Evolutionary conservation across 2,888 invertebrate species (phyloP).

Genomic region (Capitulum mitella): DNA sequence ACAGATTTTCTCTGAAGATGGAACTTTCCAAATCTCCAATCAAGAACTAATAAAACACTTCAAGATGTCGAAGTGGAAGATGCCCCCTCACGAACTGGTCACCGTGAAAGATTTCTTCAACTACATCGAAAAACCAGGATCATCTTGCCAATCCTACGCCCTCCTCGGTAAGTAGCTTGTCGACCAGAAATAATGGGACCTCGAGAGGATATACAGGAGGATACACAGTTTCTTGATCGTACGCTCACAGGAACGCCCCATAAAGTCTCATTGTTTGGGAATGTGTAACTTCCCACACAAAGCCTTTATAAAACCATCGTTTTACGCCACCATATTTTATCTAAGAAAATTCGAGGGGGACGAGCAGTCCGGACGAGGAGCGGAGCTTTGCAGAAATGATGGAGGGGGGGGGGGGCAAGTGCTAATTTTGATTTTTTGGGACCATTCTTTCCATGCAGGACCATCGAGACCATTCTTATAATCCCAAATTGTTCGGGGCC

Average conservation of each 20-base stretch:
- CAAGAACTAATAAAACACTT: constrained; percentile 11
- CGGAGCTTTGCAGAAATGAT: too few relatives aligned
- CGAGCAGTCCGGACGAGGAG: too few relatives aligned
- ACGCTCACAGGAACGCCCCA: too few relatives aligned
- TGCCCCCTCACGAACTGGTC: background rate
- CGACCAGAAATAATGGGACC: background rate
- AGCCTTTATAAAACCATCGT: background rate
- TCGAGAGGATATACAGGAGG: too few relatives aligned
- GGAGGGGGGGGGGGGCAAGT: too few relatives aligned
- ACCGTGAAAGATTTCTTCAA: background rate
- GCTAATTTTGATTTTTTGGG: too few relatives aligned
- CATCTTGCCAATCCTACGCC: background rate
- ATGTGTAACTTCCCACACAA: background rate
- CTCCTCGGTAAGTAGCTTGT: background rate
- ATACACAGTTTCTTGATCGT: too few relatives aligned
- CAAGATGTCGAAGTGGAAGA: constrained; percentile 11
- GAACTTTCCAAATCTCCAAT: background rate
- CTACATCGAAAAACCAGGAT: constrained; percentile 2
- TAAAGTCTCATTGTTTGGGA: too few relatives aligned
- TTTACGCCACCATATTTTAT: background rate
- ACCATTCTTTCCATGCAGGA: too few relatives aligned
- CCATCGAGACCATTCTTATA: too few relatives aligned
- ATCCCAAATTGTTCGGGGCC: too few relatives aligned
- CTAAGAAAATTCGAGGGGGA: background rate
- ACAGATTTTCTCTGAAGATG: background rate